Evolutionary conservation across 2,888 invertebrate species (phyloP).

Genomic region (Nasonovia ribisnigri): DNA sequence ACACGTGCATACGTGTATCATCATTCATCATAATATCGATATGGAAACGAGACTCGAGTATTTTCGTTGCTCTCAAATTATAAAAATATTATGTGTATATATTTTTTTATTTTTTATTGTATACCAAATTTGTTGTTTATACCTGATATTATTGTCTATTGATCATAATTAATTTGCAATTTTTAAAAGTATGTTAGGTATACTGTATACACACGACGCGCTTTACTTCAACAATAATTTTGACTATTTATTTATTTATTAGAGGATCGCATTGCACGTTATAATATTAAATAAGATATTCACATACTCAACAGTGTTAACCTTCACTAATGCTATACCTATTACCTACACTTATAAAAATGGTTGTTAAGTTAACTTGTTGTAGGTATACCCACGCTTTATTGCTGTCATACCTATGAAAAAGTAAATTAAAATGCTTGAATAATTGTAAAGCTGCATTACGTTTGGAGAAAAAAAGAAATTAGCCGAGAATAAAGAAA

Average conservation of each 20-base stretch:
- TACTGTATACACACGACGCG: too few species aligned
- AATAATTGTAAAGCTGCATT: constrained; percentile 20
- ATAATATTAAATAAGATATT: background rate
- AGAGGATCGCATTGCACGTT: background rate
- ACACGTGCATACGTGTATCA: background rate
- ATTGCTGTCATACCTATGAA: background rate
- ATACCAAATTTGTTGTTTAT: background rate
- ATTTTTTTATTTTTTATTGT: background rate
- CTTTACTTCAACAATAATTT: background rate
- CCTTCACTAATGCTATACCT: background rate
- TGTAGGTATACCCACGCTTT: background rate
- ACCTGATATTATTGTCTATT: background rate
- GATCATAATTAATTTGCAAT: background rate
- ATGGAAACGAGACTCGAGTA: background rate
- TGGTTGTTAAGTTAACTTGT: background rate
- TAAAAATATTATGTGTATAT: background rate
- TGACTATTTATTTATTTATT: too few species aligned
- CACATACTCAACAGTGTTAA: background rate
- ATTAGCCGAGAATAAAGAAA: background rate
- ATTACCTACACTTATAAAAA: background rate
- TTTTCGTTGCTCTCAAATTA: background rate
- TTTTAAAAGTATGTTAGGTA: background rate
- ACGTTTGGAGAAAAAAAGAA: background rate
- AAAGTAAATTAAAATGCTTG: background rate
- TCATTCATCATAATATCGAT: background rate